These are phyloP conservation scores for Neoniphon sammara DNA, from an alignment of 2,797 vertebrate genomes.

Conservation along the genomic window DNA sequence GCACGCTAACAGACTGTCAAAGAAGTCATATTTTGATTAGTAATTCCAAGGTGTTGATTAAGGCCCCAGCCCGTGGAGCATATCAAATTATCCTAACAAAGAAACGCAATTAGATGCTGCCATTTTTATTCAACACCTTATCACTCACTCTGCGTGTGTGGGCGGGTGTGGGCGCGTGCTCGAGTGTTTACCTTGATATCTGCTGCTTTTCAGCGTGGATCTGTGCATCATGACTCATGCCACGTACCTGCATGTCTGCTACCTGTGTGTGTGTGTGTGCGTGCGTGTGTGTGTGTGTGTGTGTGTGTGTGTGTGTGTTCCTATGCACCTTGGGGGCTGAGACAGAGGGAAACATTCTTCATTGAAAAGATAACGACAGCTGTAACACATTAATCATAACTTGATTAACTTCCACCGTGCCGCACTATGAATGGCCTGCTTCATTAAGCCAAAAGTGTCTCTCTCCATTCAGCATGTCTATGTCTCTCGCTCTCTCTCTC, in stretches of 20 bases:
- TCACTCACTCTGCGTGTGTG: constrained; percentile 48
- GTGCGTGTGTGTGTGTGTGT: not conserved
- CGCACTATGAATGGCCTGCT: constrained; percentile 59
- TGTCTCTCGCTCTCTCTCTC: not conserved
- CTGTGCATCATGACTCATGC: constrained; percentile 15
- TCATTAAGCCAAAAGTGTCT: constrained; percentile 52
- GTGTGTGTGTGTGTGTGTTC: not conserved
- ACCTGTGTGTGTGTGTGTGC: constrained; percentile 12
- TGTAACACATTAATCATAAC: constrained; percentile 78
- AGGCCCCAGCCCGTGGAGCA: constrained; percentile 49
- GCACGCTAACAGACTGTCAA: constrained; percentile 6
- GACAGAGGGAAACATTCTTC: constrained; percentile 53
- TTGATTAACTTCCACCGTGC: constrained; percentile 74
- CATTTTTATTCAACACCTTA: constrained; percentile 66
- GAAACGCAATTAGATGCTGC: constrained; percentile 77
- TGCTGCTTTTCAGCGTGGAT: not conserved
- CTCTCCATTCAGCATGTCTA: not conserved
- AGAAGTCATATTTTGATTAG: constrained; percentile 67
- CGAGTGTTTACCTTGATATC: constrained; percentile 23
- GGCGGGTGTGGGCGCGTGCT: constrained; percentile 17
- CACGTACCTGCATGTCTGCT: not conserved
- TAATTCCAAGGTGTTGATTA: constrained; percentile 75
- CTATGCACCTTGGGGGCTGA: constrained; percentile 22
- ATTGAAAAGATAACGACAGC: constrained; percentile 71
- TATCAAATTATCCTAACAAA: constrained; percentile 78